Evolutionary conservation across 1,140 invertebrate species (phyloP).

Genomic region (Pararge aegeria): DNA sequence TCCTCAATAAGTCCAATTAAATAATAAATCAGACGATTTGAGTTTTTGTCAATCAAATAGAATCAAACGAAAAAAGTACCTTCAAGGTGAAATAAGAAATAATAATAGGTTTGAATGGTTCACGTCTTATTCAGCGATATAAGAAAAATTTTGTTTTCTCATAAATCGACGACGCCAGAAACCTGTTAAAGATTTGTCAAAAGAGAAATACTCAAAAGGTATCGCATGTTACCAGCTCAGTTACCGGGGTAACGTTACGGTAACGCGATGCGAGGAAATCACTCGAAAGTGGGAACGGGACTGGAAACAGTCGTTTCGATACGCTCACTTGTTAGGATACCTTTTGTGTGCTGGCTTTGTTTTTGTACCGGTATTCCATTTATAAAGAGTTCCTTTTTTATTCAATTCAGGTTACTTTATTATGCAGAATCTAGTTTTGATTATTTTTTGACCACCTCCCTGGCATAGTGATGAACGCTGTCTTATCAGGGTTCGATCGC

Average conservation of each 20-base stretch:
- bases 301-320: conserved; percentile 22
- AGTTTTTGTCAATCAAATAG: no score
- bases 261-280: conserved; percentile 28
- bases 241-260: conserved; percentile 11
- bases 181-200: conserved; percentile 9
- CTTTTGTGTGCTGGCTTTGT: conserved; percentile 22
- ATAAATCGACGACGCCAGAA: conserved; percentile 11
- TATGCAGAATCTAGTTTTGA: no score
- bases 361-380: background rate
- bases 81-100: background rate
- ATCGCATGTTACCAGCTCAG: conserved; percentile 11
- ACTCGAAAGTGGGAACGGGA: conserved; percentile 19
- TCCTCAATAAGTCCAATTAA: no score
- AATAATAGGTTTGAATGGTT: background rate
- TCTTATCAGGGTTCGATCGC: no score
- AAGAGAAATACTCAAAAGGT: conserved; percentile 10
- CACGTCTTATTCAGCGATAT: background rate
- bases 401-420: background rate
- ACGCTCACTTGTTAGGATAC: conserved; percentile 15
- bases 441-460: no score
- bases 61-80: background rate
- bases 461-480: no score
- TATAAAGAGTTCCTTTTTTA: background rate
- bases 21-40: no score
- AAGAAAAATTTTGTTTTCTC: background rate